phyloP scores from a whole-genome alignment of 1,140 invertebrate genomes.

The Tachypleus tridentatus region DNA sequence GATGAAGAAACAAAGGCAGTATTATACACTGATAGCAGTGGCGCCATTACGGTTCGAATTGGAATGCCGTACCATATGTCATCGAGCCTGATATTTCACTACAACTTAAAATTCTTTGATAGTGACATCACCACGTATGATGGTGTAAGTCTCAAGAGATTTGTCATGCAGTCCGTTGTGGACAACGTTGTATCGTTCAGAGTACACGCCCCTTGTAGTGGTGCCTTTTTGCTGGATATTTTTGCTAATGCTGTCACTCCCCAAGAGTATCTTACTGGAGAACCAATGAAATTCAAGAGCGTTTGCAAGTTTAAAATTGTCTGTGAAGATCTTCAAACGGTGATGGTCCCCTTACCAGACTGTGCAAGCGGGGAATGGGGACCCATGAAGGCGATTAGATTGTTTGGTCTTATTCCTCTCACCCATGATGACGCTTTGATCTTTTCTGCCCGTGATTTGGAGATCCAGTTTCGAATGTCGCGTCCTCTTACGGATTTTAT shows the following conservation, averaged over 20 bases:
- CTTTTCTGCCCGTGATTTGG: conserved; percentile 62
- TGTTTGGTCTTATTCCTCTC: conserved; percentile 48
- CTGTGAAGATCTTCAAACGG: conserved; percentile 83
- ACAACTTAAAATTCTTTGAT: conserved; percentile 91
- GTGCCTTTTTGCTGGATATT: conserved; percentile 88
- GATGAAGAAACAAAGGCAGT: conserved; percentile 58
- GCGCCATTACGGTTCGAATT: conserved; percentile 84
- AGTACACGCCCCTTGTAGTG: conserved; percentile 88
- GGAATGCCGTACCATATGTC: conserved; percentile 87
- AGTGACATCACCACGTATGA: conserved; percentile 73
- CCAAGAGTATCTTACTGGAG: conserved; percentile 82
- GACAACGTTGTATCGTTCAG: conserved; percentile 80
- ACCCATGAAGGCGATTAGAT: conserved; percentile 85
- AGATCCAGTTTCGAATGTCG: conserved; percentile 89
- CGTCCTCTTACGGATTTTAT: conserved; percentile 91
- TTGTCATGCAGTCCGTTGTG: conserved; percentile 94
- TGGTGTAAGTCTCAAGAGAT: conserved; percentile 85
- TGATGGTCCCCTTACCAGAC: conserved; percentile 87
- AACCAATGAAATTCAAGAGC: conserved; percentile 98
- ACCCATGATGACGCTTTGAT: conserved; percentile 71
- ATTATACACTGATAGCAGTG: conserved; percentile 76
- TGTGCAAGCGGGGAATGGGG: conserved; percentile 99
- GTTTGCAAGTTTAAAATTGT: conserved; percentile 98
- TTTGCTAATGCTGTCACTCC: conserved; percentile 98
- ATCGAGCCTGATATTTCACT: conserved; percentile 88